Evolutionary conservation across 2,797 vertebrate genomes (phyloP), one percentile per base, ranked within the genome.

Genomic region (Hippocampus kuda): DNA sequence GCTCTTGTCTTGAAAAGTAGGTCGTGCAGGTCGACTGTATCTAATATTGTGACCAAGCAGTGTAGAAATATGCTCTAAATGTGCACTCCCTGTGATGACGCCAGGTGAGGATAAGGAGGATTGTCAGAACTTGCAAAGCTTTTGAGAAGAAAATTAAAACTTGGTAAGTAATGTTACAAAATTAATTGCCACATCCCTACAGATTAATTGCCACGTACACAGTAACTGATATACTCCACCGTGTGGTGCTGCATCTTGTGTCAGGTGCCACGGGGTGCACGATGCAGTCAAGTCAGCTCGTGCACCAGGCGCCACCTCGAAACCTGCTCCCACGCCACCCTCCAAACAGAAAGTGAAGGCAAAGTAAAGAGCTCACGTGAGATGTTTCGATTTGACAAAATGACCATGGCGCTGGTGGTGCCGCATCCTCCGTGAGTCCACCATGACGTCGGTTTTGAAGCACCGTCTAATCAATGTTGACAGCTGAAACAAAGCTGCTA

Each of bases 41-140:
- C 54, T 56, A 26, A 56, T 56, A n/a, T 56, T 56, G 54, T 56
- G 34, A 38, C 34, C 34, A 38, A 7, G 6, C 34, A 38, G 16
- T 51, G 4, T 56, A 59, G 26, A 59, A 59, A 26, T 59, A 41
- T 41, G 18, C 22, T 65, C 24, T 54, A 22, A 38, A 38, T 54
- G 5, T 53, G 12, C n/a, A 9, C 20, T 26, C n/a, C 8, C 13
- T 27, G 2, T 27, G 8, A 12, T 27, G 42, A 51, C 68, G 65
- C 46, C 86, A 97, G 94, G 87, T 89, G 63, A 91, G 93, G 86
- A 92, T 95, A 4, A 92, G 94, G 77, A 93, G 85, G 84, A 81
- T 92, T n/a, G 77, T 91, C 30, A 89, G 89, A 71, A 66, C 89
- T 24, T 70, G 91, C 80, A 91, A 81, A 76, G 86, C 76, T 68